A percentile compares a stretch with the other conserved stretches of the same genome.
Conservation (phyloP, 2,113 vertebrate genomes). For the Saimiri boliviensis region DNA sequence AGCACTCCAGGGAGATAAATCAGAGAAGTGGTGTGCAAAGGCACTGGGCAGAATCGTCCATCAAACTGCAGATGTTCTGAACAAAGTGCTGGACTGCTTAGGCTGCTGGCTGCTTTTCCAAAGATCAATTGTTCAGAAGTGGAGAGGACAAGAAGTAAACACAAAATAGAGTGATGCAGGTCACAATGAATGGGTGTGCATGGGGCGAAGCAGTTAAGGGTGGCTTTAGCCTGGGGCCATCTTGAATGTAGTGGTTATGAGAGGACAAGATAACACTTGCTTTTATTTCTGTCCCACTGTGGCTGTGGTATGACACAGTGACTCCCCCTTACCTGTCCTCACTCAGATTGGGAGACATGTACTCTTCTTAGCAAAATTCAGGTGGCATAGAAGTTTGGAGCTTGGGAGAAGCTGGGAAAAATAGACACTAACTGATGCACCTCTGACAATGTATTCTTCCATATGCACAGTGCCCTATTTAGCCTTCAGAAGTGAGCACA, state of each 20-base stretch:
- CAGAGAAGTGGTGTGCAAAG: accelerated
- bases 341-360: background rate
- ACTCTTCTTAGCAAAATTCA: background rate
- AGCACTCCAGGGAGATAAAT: too few species aligned
- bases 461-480: too few species aligned
- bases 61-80: too few species aligned
- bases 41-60: accelerated
- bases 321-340: background rate
- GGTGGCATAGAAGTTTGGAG: background rate
- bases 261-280: background rate
- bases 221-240: background rate
- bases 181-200: too few species aligned
- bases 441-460: background rate
- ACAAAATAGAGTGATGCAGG: background rate
- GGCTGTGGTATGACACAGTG: background rate
- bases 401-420: background rate
- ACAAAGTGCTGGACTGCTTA: background rate
- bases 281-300: background rate
- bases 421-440: accelerated
- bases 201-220: background rate
- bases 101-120: too few species aligned
- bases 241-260: accelerated
- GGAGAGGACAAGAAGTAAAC: too few species aligned
- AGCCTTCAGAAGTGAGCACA: too few species aligned
- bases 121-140: background rate